Evolutionary conservation across 1,140 invertebrate species (phyloP).

Genomic region (Drosophila miranda): DNA sequence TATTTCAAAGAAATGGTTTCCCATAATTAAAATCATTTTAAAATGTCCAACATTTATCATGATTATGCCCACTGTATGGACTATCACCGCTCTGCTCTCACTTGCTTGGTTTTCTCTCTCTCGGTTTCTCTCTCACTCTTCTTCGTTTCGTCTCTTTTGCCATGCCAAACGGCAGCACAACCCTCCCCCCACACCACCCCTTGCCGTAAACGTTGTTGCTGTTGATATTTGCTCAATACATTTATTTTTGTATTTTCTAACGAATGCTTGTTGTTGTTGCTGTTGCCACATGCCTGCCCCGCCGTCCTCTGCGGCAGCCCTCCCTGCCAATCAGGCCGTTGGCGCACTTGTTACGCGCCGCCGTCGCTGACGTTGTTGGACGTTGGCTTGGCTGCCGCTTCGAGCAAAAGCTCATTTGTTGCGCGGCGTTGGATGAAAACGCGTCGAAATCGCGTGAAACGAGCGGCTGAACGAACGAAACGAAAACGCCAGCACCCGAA

Average conservation of each 20-base stretch:
- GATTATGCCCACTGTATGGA: slow-evolving; percentile 36
- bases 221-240: slow-evolving; percentile 76
- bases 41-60: neutral
- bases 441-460: slow-evolving; percentile 50
- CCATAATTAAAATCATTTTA: no score
- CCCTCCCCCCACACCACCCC: neutral
- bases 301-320: slow-evolving; percentile 12
- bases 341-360: slow-evolving; percentile 71
- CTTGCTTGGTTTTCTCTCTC: slow-evolving; percentile 24
- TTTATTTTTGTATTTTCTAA: slow-evolving; percentile 69
- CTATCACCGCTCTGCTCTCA: slow-evolving; percentile 11
- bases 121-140: slow-evolving; percentile 15
- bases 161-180: slow-evolving; percentile 10
- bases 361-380: slow-evolving; percentile 39
- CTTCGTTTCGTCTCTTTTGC: slow-evolving; percentile 14
- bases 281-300: slow-evolving; percentile 15
- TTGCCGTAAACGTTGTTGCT: slow-evolving; percentile 11
- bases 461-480: slow-evolving; percentile 28
- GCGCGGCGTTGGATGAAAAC: slow-evolving; percentile 65
- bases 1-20: no score
- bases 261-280: slow-evolving; percentile 50
- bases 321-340: slow-evolving; percentile 26
- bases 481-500: slow-evolving; percentile 8
- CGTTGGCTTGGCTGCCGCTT: slow-evolving; percentile 36
- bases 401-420: slow-evolving; percentile 64